Percentiles rank a stretch among this genome's conserved stretches.
phyloP scores from a whole-genome alignment of 1,140 invertebrate species.

The Lepidurus packardi region DNA sequence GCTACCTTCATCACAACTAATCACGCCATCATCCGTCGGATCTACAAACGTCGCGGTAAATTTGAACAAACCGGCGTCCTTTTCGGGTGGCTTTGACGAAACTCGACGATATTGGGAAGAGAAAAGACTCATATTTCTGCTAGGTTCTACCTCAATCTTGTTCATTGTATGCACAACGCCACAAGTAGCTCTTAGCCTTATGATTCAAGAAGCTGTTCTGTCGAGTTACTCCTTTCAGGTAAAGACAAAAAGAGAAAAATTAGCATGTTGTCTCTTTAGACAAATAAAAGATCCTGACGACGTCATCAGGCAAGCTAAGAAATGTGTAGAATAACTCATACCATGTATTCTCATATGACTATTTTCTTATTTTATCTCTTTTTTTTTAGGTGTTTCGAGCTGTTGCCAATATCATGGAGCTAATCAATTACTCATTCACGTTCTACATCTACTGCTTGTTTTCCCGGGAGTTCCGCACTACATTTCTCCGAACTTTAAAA shows the following conservation, averaged over 20 bases:
- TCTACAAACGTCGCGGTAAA: constrained; percentile 25
- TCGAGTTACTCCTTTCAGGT: constrained; percentile 59
- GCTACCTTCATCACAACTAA: constrained; percentile 3
- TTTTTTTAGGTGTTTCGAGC: constrained; percentile 65
- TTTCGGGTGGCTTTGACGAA: constrained; percentile 53
- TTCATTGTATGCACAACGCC: constrained; percentile 69
- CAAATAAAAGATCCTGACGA: constrained; percentile 24
- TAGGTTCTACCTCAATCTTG: constrained; percentile 64
- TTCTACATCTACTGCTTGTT: constrained; percentile 75
- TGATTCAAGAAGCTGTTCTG: constrained; percentile 57
- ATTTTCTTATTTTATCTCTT: constrained; percentile 34
- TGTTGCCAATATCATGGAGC: constrained; percentile 63
- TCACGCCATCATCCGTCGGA: neutral
- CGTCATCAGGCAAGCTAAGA: no score
- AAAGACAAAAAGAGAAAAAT: constrained; percentile 35
- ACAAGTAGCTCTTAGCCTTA: constrained; percentile 66
- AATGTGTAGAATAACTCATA: neutral
- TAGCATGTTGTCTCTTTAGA: neutral
- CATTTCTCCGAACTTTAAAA: constrained; percentile 51
- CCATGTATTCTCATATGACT: constrained; percentile 2
- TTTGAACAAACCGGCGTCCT: neutral
- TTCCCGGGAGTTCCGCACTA: constrained; percentile 66
- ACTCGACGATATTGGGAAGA: constrained; percentile 64
- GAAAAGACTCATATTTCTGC: constrained; percentile 58
- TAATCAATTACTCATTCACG: constrained; percentile 68